Evolutionary conservation across 2,888 invertebrate species (phyloP), one percentile per base, ranked within the genome.

Genomic region (Acronicta aceris): DNA sequence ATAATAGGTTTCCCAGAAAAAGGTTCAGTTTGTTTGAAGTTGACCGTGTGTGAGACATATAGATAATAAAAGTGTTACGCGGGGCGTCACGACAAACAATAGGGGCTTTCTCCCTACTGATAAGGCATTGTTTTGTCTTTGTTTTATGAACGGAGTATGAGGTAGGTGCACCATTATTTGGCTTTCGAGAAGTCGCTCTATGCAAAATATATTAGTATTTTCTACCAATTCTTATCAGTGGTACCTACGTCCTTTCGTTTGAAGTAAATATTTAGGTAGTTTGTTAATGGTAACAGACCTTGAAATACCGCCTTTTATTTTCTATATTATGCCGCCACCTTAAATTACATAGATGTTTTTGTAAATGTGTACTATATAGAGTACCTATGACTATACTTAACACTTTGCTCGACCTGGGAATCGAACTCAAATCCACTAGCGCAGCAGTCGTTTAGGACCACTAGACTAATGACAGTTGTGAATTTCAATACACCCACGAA

Each of bases 21-120:
- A 65, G 15, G 54, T 56, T 38, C 79, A 83, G 82, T 56, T 17
- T 50, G 43, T 88, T 86, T 88, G 78, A 86, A 81, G 82, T 77
- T 65, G 57, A 68, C 77, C 87, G 87, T 86, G 81, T 90, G 90
- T 90, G 89, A 81, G 82, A 85, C 84, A 83, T 36, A 79, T 82
- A 77, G 79, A 82, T 71, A 84, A 79, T 78, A 69, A 71, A 56
- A 61, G 60, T 62, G 62, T 65, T 79, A 67, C 59, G 69, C 66
- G 67, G 71, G 71, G 59, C 59, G 60, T 48, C 52, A 36, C 25
- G 38, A 33, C 62, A 63, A 60, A 90, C 86, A 91, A 90, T 83
- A 60, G 83, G 69, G 13, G 45, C 56, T 62, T 58, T 74, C 81
- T 79, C 76, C 79, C 74, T 75, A 84, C 76, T 76, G 89, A 89